These are phyloP conservation scores for Gymnorhina tibicen DNA, from an alignment of 2,113 vertebrate genomes.

Conservation along the genomic window DNA sequence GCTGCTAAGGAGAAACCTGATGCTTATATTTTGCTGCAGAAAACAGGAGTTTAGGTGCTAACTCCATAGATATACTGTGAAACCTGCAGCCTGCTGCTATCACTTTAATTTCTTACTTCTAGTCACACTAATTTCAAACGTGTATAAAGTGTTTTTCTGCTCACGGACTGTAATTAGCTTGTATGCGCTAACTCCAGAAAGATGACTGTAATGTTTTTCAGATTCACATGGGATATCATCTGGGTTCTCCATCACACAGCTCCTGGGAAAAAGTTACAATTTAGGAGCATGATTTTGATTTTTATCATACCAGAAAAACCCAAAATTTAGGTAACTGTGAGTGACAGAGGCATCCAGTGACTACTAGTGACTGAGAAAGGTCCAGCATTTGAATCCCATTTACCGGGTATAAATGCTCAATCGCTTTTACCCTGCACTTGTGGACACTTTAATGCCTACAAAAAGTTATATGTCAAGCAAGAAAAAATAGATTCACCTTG, in stretches of 20 bases:
- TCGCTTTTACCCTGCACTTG: background rate
- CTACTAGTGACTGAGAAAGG: background rate
- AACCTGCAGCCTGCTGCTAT: background rate
- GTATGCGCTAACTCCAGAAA: background rate
- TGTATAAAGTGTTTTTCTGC: background rate
- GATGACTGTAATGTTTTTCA: background rate
- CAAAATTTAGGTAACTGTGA: background rate
- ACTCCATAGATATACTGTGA: accelerated
- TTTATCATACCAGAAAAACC: background rate
- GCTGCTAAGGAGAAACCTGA: background rate
- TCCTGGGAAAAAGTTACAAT: background rate
- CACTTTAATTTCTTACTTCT: background rate
- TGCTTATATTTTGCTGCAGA: background rate
- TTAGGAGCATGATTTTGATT: background rate
- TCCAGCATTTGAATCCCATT: background rate
- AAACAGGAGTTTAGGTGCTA: background rate
- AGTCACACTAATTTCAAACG: background rate
- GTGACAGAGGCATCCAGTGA: background rate
- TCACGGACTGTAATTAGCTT: background rate
- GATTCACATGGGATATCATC: background rate
- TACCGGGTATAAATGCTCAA: background rate
- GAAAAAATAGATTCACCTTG: background rate
- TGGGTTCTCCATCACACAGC: background rate
- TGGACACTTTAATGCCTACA: background rate
- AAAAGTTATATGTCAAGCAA: background rate